Percentiles rank a stretch among this genome's conserved stretches.
Evolutionary conservation across 2,113 vertebrate genomes (phyloP).

Genomic region (Mellivora capensis): DNA sequence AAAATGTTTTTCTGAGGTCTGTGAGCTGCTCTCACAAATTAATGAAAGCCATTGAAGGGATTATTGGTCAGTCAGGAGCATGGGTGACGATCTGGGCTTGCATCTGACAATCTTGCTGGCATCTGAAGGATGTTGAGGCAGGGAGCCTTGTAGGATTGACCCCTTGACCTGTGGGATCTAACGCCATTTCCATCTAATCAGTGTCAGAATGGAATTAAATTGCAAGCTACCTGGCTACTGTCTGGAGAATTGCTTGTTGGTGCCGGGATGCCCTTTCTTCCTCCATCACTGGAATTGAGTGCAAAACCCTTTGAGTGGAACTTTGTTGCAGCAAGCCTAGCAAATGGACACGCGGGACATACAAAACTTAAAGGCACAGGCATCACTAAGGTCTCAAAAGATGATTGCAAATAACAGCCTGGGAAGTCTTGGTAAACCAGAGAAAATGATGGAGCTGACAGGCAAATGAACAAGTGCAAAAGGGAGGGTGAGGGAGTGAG

Average conservation of each 20-base stretch:
- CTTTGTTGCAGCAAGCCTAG: neutral
- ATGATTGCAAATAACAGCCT: neutral
- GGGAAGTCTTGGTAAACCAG: neutral
- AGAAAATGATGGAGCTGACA: neutral
- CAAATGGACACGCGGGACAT: neutral
- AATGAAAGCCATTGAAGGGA: neutral
- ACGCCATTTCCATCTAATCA: neutral
- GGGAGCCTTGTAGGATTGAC: neutral
- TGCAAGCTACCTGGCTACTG: neutral
- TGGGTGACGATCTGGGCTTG: neutral
- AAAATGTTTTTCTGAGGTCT: neutral
- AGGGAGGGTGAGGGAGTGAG: neutral
- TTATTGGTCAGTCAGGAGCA: neutral
- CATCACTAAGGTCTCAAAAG: neutral
- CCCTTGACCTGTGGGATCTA: neutral
- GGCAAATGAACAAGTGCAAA: neutral
- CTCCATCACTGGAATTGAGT: neutral
- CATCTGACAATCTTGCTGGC: no score
- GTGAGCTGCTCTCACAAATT: neutral
- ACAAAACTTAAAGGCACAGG: neutral
- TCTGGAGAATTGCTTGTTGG: neutral
- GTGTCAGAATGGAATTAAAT: neutral
- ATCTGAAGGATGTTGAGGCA: neutral
- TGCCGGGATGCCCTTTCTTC: neutral
- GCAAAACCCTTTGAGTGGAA: neutral